Evolutionary conservation across 2,888 invertebrate genomes (phyloP), one percentile per base, ranked within the genome.

Genomic region (Lycia hirtaria): DNA sequence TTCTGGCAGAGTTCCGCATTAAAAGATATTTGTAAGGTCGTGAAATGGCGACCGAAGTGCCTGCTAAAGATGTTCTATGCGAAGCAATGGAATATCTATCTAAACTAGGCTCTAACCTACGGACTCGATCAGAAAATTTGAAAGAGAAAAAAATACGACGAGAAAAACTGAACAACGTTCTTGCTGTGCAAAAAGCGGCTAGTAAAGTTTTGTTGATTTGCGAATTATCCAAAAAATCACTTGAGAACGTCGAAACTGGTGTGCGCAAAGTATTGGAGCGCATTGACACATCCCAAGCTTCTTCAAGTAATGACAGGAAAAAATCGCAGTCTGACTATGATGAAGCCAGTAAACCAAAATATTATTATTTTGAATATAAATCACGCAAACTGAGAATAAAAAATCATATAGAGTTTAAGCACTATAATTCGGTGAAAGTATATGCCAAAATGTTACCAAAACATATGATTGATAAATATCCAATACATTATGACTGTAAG

Each of bases 11-110:
- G 9, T 19, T 15, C 5, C 35, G 20, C 33, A 15, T 3, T 10
- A 12, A n/a, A 17, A 22, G 30, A 24, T 19, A 9, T 2, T 17
- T 12, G 19, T 14, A 49, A 32, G 9, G 9, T 33, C 26, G 45
- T 60, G 75, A 83, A 83, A 90, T 89, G 89, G 87, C 87, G 80
- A 85, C 83, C 68, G 83, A 81, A 53, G 78, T 82, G 49, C 83
- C 89, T 55, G 80, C 85, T 58, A 76, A 76, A 71, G 88, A 88
- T 78, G 80, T 90, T 32, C 62, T 92, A 56, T 82, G 84, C 58
- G 85, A 88, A 65, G 92, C 92, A 10, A 85, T 87, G 76, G 89
- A 88, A 66, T 92, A 92, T 78, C 78, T 92, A 60, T 77, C 81
- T n/a, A 92, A 87, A 72, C 79, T 92, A 3, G 92, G 92, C 28